These are phyloP conservation scores for Drosophila robusta DNA, from an alignment of 2,888 invertebrate genomes.

Conservation along the genomic window DNA sequence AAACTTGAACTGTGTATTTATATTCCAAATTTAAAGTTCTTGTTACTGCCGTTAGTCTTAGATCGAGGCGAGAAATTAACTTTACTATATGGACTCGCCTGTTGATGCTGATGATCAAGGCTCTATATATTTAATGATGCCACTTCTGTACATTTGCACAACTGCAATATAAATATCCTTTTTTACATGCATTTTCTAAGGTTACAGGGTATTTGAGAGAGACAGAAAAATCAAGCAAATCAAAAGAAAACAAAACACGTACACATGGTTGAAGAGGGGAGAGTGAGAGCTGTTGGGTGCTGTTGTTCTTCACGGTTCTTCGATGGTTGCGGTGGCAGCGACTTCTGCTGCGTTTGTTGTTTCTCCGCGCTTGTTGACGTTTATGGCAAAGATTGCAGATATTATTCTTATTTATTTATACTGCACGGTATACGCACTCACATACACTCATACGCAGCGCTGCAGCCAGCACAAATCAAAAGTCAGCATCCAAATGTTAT, in stretches of 20 bases:
- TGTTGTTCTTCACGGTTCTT: conserved; percentile 45
- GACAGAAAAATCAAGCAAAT: not conserved
- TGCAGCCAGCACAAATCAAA: conserved; percentile 46
- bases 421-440: conserved; percentile 41
- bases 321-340: conserved; percentile 22
- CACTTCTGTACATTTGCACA: not conserved
- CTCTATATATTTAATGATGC: not conserved
- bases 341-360: conserved; percentile 27
- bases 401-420: conserved; percentile 76
- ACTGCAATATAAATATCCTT: not conserved
- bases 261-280: conserved; percentile 60
- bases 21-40: not conserved
- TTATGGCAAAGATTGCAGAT: conserved; percentile 71
- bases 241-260: conserved; percentile 33
- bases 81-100: not conserved
- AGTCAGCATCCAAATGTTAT: conserved; percentile 70
- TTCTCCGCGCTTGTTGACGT: conserved; percentile 41
- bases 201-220: not conserved
- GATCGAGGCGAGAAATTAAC: too few relatives aligned
- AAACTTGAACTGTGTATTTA: not conserved
- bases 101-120: too few relatives aligned
- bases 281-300: conserved; percentile 7
- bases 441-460: conserved; percentile 6
- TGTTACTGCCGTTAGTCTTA: too few relatives aligned
- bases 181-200: not conserved